phyloP scores from a whole-genome alignment of 2,797 vertebrate species.

The Pangasius larnaudii region DNA sequence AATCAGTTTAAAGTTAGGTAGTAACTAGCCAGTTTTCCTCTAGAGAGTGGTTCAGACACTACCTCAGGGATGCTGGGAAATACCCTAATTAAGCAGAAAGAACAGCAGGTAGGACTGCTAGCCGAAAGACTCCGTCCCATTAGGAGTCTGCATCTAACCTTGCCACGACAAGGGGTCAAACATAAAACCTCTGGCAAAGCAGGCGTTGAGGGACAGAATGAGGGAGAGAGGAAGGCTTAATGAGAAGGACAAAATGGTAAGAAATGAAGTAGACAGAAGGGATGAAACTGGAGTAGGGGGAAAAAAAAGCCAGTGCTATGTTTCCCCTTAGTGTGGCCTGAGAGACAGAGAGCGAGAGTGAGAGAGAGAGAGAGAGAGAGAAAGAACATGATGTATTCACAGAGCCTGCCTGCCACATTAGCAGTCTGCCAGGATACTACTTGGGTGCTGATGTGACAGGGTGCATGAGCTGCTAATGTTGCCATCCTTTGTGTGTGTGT shows the following conservation, averaged over 20 bases:
- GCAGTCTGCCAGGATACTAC: constrained; percentile 12
- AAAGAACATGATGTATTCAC: constrained; percentile 19
- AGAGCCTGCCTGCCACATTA: constrained; percentile 29
- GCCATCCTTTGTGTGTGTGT: not conserved
- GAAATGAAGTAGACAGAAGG: not conserved
- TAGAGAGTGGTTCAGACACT: constrained; percentile 12
- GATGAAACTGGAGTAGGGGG: not conserved
- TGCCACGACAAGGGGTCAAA: constrained; percentile 35
- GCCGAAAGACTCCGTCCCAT: not conserved
- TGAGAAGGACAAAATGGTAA: constrained; percentile 22
- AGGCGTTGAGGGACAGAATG: not conserved
- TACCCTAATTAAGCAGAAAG: constrained; percentile 47
- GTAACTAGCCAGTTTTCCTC: constrained; percentile 12
- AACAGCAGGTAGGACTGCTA: constrained; percentile 17
- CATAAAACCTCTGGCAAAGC: constrained; percentile 31
- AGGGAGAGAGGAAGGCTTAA: not conserved
- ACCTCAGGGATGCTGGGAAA: constrained; percentile 40
- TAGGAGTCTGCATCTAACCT: constrained; percentile 32
- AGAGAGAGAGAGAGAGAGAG: not conserved
- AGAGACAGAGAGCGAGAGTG: not conserved
- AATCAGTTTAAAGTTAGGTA: not conserved
- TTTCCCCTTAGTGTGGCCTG: not conserved
- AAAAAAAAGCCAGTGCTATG: no score
- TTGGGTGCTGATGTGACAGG: constrained; percentile 19
- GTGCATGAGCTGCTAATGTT: constrained; percentile 33